A percentile compares a stretch with the other conserved stretches of the same genome.
phyloP scores from a whole-genome alignment of 2,888 invertebrate species.

The Tetranychus truncatus region DNA sequence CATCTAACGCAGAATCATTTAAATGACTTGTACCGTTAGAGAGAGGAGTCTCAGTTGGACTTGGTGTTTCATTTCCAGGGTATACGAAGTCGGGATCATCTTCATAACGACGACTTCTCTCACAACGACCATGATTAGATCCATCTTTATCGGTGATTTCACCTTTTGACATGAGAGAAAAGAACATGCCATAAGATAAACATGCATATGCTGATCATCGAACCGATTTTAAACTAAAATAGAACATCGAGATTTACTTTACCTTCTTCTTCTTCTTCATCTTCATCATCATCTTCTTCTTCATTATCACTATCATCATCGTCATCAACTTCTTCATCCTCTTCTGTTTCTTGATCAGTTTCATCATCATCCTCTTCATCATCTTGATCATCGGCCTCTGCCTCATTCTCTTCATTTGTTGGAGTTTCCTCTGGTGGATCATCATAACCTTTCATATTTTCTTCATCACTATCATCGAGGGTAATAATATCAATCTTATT shows the following conservation, averaged over 20 bases:
- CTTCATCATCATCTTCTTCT: neutral
- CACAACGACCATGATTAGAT: neutral
- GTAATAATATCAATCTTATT: slow-evolving; percentile 8
- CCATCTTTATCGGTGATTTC: neutral
- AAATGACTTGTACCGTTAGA: neutral
- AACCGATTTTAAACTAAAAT: neutral
- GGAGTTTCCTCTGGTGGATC: neutral
- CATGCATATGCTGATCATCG: neutral
- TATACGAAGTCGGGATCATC: slow-evolving; percentile 4
- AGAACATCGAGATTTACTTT: neutral
- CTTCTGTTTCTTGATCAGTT: neutral
- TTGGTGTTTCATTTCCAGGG: neutral
- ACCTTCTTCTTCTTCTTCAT: neutral
- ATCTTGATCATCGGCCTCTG: neutral
- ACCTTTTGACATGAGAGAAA: neutral
- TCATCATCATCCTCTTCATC: slow-evolving; percentile 1
- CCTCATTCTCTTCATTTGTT: neutral
- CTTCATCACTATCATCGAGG: slow-evolving; percentile 9
- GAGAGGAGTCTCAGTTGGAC: neutral
- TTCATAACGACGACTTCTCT: neutral
- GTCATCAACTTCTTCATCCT: neutral
- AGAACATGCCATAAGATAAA: neutral
- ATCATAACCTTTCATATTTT: neutral
- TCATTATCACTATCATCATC: neutral
- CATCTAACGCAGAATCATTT: slow-evolving; percentile 4